Evolutionary conservation across 1,140 invertebrate species (phyloP).

Genomic region (Agrypnia vestita): DNA sequence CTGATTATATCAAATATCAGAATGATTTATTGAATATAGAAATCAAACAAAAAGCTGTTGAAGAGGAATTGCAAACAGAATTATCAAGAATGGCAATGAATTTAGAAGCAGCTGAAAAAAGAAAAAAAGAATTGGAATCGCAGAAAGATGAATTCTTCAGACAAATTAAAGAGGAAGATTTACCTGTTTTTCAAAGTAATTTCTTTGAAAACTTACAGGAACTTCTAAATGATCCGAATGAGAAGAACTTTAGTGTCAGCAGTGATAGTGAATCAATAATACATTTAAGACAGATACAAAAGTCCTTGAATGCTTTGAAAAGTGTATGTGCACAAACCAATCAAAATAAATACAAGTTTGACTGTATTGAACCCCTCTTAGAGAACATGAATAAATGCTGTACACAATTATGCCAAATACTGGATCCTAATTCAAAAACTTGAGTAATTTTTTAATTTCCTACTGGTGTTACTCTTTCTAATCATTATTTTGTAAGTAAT

Average conservation of each 20-base stretch:
- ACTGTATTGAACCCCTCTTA: constrained; percentile 27
- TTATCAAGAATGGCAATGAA: constrained; percentile 44
- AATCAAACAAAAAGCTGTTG: constrained; percentile 42
- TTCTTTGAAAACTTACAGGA: constrained; percentile 54
- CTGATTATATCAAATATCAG: constrained; percentile 39
- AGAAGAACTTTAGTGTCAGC: not conserved
- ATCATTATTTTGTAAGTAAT: constrained; percentile 3
- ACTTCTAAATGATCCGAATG: constrained; percentile 51
- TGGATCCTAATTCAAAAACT: constrained; percentile 8
- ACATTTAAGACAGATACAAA: constrained; percentile 42
- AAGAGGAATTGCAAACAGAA: constrained; percentile 51
- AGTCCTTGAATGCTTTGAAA: constrained; percentile 44
- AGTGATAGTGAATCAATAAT: constrained; percentile 17
- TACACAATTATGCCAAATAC: constrained; percentile 30
- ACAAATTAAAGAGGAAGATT: constrained; percentile 39
- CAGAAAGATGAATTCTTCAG: constrained; percentile 45
- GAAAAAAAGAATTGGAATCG: constrained; percentile 52
- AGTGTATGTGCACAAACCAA: constrained; percentile 18
- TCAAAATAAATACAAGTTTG: not conserved
- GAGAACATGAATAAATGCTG: constrained; percentile 48
- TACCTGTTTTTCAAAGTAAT: constrained; percentile 51
- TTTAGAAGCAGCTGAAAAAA: constrained; percentile 52
- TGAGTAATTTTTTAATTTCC: not conserved
- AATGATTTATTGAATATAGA: constrained; percentile 46
- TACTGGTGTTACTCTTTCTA: not conserved